A percentile compares a stretch with the other conserved stretches of the same genome.
Evolutionary conservation across 2,797 vertebrate species (phyloP).

Genomic region (Cryptoblepharus egeriae): DNA sequence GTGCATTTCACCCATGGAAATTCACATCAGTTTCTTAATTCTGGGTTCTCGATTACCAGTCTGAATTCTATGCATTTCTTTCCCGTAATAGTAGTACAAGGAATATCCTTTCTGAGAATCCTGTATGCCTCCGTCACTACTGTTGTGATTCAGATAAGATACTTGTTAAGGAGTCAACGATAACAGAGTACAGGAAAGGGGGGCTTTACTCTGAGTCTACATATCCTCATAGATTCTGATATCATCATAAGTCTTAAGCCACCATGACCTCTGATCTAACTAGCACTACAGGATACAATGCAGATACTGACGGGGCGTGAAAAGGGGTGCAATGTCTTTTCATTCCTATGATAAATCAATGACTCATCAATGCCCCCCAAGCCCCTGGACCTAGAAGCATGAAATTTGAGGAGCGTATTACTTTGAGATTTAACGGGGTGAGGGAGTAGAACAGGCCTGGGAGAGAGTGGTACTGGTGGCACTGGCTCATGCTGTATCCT

Average conservation of each 20-base stretch:
- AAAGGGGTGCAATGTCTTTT: no score
- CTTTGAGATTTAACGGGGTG: no score
- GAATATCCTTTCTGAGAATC: neutral
- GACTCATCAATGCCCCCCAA: no score
- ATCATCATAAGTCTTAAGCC: neutral
- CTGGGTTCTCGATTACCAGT: neutral
- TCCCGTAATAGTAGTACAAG: neutral
- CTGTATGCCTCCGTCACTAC: neutral
- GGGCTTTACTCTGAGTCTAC: neutral
- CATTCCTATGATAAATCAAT: no score
- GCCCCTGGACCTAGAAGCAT: no score
- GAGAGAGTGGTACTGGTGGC: no score
- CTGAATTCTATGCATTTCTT: neutral
- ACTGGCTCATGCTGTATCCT: no score
- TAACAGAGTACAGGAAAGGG: neutral
- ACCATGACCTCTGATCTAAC: neutral
- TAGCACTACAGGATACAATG: neutral
- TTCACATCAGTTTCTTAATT: neutral
- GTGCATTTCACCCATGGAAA: slow-evolving; percentile 19
- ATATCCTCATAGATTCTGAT: no score
- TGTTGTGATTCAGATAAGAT: neutral
- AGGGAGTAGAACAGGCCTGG: no score
- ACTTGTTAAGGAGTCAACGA: neutral
- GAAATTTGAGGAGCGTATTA: no score
- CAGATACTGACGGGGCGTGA: no score